Conservation (phyloP, 1,140 invertebrate genomes). For the Diorhabda sublineata region DNA sequence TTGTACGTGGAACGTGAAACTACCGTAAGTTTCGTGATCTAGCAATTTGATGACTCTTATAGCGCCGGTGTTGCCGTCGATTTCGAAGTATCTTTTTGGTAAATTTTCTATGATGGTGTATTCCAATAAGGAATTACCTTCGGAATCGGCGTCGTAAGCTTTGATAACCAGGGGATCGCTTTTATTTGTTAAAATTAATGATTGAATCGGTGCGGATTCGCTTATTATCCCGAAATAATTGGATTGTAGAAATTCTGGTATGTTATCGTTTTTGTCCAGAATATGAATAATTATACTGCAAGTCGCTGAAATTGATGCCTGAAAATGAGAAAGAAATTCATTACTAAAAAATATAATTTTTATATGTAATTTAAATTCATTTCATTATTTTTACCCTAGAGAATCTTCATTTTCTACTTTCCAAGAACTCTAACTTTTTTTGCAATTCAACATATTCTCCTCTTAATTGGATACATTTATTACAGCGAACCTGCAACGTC, state of each 20-base stretch:
- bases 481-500: too few relatives aligned
- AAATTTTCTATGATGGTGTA: constrained; percentile 80
- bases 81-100: constrained; percentile 71
- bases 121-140: constrained; percentile 74
- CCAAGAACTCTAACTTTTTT: too few relatives aligned
- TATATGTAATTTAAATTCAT: too few relatives aligned
- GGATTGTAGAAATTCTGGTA: constrained; percentile 68
- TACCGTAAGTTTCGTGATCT: constrained; percentile 73
- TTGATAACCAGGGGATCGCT: constrained; percentile 75
- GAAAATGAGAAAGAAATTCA: constrained; percentile 21
- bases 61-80: constrained; percentile 86
- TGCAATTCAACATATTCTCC: too few relatives aligned
- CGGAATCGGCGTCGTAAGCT: constrained; percentile 73
- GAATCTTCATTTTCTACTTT: too few relatives aligned
- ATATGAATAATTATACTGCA: constrained; percentile 73
- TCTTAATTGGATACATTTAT: too few relatives aligned
- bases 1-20: constrained; percentile 47
- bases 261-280: constrained; percentile 80
- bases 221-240: constrained; percentile 67
- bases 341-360: too few relatives aligned
- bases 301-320: constrained; percentile 63
- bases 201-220: constrained; percentile 67
- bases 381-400: too few relatives aligned
- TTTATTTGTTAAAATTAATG: constrained; percentile 64
- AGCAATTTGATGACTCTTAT: constrained; percentile 71